Base-by-base conservation (phyloP, 1,140 invertebrate genomes). In the Nixonia krombeini region DNA sequence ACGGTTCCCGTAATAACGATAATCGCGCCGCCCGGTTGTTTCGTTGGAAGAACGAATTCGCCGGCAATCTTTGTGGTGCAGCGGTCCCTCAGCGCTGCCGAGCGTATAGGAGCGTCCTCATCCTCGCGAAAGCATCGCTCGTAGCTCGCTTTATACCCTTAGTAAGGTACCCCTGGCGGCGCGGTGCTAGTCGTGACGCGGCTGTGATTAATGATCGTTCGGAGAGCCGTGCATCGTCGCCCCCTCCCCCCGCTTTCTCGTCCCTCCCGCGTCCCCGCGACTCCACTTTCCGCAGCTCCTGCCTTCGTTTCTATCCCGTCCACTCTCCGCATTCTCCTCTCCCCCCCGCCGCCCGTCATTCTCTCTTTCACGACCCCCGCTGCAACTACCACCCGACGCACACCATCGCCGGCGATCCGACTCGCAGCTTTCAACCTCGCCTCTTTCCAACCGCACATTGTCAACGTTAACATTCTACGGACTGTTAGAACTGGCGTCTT, bases 161-260 rank as follows among this genome's bases (percentile, higher is more conserved):
- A 77, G 76, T 81, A 78, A 83, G 81, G 83, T 85, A 84, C 80
- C 83, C 77, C 81, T 81, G 74, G 74, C 78, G 72, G 78, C 76
- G 73, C 73, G 71, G 70, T 80, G 75, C 80, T 79, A 83, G 82
- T 81, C 81, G 74, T 84, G 83, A 84, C 82, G 79, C 78, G 79
- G 77, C 80, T 71, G 75, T 85, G 83, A 85, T 85, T 85, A 85
- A 84, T 84, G 82, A 83, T 85, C 78, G 64, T 66, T 64, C 70
- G 52, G 59, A 80, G 81, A 82, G 72, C 80, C 74, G 75, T 81
- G 78, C 79, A 83, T 74, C 76, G 57, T 45, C 25, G 33, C 44
- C 63, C 33, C 64, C 37, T 56, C 42, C 47, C 57, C n/a, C n/a
- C 56, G 61, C 42, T 55, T 58, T 55, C 67, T 44, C 72, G 17